Evolutionary conservation across 2,113 vertebrate species (phyloP).

Genomic region (Austrofundulus limnaeus): DNA sequence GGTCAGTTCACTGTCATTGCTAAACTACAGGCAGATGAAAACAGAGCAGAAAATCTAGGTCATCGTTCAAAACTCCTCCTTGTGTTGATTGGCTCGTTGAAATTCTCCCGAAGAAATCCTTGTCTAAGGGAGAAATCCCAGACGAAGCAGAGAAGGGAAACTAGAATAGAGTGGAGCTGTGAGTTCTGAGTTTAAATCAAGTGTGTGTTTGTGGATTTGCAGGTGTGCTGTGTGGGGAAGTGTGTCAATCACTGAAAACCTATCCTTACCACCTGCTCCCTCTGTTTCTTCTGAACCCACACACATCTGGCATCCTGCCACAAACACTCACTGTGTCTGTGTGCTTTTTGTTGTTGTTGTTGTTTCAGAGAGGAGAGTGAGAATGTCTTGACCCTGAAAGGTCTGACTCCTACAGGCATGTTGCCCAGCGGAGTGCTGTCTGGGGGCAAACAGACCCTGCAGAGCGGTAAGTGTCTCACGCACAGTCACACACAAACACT

Average conservation of each 20-base stretch:
- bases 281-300: constrained; percentile 2
- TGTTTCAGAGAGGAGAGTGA: constrained; percentile 83
- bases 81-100: too few species aligned
- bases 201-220: constrained; percentile 9
- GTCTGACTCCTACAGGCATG: constrained; percentile 84
- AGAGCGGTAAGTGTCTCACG: constrained; percentile 78
- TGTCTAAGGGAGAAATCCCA: too few species aligned
- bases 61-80: too few species aligned
- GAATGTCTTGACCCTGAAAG: constrained; percentile 85
- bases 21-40: too few species aligned
- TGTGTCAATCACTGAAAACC: constrained; percentile 38
- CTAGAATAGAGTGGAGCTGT: too few species aligned
- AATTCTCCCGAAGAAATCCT: too few species aligned
- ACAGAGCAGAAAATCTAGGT: too few species aligned
- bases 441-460: constrained; percentile 84
- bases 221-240: constrained; percentile 34
- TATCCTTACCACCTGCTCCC: constrained; percentile 17
- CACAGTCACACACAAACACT: constrained; percentile 3
- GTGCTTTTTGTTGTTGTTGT: too few species aligned
- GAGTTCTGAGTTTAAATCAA: constrained; percentile 2
- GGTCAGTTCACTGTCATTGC: too few species aligned
- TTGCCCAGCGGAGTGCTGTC: constrained; percentile 83
- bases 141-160: too few species aligned
- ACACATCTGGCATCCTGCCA: constrained; percentile 4
- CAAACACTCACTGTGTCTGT: constrained; percentile 2